Conservation (phyloP, 1,140 invertebrate species). For the Drosophila burlai region DNA sequence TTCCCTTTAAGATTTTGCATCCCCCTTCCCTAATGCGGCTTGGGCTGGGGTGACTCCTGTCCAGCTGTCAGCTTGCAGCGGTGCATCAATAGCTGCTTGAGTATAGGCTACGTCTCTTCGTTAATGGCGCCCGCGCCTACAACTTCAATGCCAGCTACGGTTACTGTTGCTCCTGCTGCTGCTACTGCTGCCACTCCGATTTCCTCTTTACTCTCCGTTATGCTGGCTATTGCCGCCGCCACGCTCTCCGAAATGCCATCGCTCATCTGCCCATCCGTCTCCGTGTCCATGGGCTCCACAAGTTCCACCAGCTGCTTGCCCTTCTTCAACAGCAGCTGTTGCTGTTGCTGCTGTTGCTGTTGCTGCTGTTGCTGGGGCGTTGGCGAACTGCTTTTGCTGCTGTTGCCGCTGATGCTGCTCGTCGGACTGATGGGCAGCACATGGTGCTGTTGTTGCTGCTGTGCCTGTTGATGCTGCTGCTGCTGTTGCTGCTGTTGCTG, state of each 20-base stretch:
- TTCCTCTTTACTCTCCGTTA: constrained; percentile 56
- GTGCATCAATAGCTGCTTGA: constrained; percentile 84
- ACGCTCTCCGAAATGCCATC: constrained; percentile 56
- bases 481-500: constrained; percentile 45
- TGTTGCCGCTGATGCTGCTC: constrained; percentile 66
- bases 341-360: constrained; percentile 50
- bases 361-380: constrained; percentile 57
- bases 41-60: constrained; percentile 30
- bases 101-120: constrained; percentile 85
- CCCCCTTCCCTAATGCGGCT: constrained; percentile 12
- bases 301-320: constrained; percentile 38
- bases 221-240: constrained; percentile 47
- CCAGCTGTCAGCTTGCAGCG: constrained; percentile 58
- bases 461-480: constrained; percentile 32
- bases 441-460: constrained; percentile 62
- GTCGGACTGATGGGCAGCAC: constrained; percentile 79
- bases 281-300: constrained; percentile 71
- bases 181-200: constrained; percentile 36
- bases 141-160: constrained; percentile 72
- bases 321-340: constrained; percentile 44
- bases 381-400: constrained; percentile 74
- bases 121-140: constrained; percentile 68
- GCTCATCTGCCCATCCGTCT: constrained; percentile 39
- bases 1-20: constrained; percentile 18
- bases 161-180: constrained; percentile 20